phyloP scores from a whole-genome alignment of 1,140 invertebrate species.

The Doryteuthis pealeii region DNA sequence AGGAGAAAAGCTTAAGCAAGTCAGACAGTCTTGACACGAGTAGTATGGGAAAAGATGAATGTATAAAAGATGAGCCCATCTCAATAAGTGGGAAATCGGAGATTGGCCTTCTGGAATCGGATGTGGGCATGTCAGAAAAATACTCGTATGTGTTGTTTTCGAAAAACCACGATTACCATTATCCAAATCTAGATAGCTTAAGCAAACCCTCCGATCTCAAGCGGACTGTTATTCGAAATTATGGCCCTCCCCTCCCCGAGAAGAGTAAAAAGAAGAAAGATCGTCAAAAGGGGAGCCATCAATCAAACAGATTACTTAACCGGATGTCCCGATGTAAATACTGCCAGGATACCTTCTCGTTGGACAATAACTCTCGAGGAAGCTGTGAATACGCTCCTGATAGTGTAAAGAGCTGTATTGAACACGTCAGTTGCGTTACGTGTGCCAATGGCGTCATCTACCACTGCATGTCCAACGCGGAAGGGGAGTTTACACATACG shows the following conservation, averaged over 20 bases:
- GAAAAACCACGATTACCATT: slow-evolving; percentile 54
- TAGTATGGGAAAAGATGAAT: slow-evolving; percentile 45
- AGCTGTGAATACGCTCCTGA: slow-evolving; percentile 88
- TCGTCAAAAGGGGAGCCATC: slow-evolving; percentile 6
- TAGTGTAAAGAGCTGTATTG: slow-evolving; percentile 76
- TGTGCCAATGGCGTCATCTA: slow-evolving; percentile 84
- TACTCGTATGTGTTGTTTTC: slow-evolving; percentile 85
- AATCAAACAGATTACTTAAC: slow-evolving; percentile 27
- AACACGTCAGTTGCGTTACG: slow-evolving; percentile 78
- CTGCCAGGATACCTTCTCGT: slow-evolving; percentile 63
- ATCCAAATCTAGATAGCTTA: slow-evolving; percentile 51
- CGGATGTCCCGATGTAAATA: slow-evolving; percentile 58
- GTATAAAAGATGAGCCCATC: slow-evolving; percentile 50
- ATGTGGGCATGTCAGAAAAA: slow-evolving; percentile 55
- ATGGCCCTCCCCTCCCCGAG: slow-evolving; percentile 46
- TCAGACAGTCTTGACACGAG: slow-evolving; percentile 49
- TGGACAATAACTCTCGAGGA: slow-evolving; percentile 79
- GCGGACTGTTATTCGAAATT: not conserved
- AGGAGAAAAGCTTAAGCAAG: slow-evolving; percentile 45
- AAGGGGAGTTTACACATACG: slow-evolving; percentile 64
- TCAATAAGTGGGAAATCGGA: slow-evolving; percentile 46
- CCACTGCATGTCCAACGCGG: slow-evolving; percentile 83
- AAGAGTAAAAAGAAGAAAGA: slow-evolving; percentile 40
- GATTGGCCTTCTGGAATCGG: slow-evolving; percentile 37
- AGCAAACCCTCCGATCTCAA: slow-evolving; percentile 37